Conservation (phyloP, 2,888 invertebrate species). For the Cheilosia vernalis region DNA sequence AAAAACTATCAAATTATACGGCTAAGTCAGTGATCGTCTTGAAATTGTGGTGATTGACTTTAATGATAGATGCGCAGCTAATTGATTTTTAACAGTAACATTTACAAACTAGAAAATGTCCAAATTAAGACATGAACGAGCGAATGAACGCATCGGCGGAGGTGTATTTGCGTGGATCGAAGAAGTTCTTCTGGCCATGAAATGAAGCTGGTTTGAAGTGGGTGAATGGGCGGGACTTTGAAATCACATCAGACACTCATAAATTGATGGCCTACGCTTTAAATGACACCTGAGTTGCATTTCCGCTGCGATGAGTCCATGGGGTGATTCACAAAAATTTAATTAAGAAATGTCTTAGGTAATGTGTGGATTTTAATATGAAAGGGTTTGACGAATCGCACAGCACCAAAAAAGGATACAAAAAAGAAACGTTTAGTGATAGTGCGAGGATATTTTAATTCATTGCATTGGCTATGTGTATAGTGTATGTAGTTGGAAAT, state of each 20-base stretch:
- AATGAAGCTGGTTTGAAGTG: constrained; percentile 17
- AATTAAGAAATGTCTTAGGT: background rate
- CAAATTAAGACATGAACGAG: constrained; percentile 27
- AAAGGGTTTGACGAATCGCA: too few relatives aligned
- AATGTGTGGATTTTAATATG: background rate
- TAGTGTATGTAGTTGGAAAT: too few relatives aligned
- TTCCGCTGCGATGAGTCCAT: constrained; percentile 31
- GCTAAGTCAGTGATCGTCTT: background rate
- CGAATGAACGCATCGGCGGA: constrained; percentile 15
- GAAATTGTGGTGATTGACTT: background rate
- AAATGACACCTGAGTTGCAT: constrained; percentile 15
- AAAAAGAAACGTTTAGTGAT: too few relatives aligned
- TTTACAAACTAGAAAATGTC: constrained; percentile 9
- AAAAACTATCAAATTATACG: constrained; percentile 3
- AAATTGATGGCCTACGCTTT: constrained; percentile 28
- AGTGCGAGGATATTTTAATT: too few relatives aligned
- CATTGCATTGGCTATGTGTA: too few relatives aligned
- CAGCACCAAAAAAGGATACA: too few relatives aligned
- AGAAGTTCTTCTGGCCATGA: constrained; percentile 26
- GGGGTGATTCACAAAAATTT: background rate
- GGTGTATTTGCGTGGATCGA: constrained; percentile 25
- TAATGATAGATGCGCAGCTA: background rate
- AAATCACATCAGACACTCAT: constrained; percentile 43
- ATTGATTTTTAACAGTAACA: constrained; percentile 18
- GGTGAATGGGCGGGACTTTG: constrained; percentile 45